Percentiles rank a stretch among this genome's conserved stretches.
Evolutionary conservation across 2,888 invertebrate species (phyloP).

Genomic region (Microplitis manilae): DNA sequence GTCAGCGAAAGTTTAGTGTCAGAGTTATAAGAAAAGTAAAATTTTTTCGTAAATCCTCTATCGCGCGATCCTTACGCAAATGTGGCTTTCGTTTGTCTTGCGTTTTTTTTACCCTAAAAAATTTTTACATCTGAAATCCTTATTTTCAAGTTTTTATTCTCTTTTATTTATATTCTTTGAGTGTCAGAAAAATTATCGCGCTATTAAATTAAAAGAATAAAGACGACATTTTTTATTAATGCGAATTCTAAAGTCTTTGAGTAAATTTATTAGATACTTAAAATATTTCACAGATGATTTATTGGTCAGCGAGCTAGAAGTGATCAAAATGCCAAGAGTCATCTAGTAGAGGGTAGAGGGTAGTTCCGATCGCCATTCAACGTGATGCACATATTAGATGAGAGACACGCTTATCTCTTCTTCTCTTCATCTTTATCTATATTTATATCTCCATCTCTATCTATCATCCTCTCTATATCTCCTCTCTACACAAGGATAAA

Average conservation of each 20-base stretch:
- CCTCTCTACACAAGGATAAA: background rate
- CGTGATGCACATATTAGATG: slow-evolving; percentile 53
- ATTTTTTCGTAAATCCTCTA: slow-evolving; percentile 29
- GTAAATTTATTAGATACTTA: slow-evolving; percentile 31
- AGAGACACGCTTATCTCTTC: slow-evolving; percentile 47
- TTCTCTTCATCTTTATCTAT: slow-evolving; percentile 7
- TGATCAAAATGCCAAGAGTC: slow-evolving; percentile 38
- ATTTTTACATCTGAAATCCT: background rate
- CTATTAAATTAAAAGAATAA: slow-evolving; percentile 16
- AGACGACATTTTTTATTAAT: background rate
- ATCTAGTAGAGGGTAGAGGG: slow-evolving; percentile 37
- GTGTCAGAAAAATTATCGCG: background rate
- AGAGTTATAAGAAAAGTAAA: slow-evolving; percentile 25
- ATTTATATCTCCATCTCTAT: slow-evolving; percentile 1
- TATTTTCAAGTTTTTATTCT: background rate
- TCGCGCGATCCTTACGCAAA: slow-evolving; percentile 34
- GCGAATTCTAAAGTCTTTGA: background rate
- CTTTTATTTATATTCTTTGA: background rate
- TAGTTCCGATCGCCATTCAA: slow-evolving; percentile 51
- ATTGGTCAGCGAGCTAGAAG: slow-evolving; percentile 30
- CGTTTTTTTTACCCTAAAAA: background rate
- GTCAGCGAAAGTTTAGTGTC: slow-evolving; percentile 39
- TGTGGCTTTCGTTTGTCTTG: slow-evolving; percentile 35
- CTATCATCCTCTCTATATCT: slow-evolving; percentile 23
- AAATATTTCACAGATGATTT: slow-evolving; percentile 32